Conservation (phyloP, 2,797 vertebrate genomes). For the Lutjanus campechanus region DNA sequence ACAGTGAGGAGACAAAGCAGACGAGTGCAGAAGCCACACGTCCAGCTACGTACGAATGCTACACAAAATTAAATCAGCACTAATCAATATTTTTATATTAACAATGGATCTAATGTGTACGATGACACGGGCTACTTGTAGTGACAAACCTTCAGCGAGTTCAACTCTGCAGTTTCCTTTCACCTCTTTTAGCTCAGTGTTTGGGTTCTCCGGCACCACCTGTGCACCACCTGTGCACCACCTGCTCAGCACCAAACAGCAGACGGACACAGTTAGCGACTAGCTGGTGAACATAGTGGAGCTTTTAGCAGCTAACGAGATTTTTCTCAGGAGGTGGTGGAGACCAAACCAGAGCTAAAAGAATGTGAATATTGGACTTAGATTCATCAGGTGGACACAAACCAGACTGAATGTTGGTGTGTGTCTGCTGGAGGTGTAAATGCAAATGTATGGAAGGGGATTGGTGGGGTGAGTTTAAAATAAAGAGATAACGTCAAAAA, state of each 20-base stretch:
- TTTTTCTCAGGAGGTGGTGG: not conserved
- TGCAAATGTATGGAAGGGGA: too few species aligned
- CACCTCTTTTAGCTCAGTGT: constrained; percentile 3
- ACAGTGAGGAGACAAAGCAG: constrained; percentile 36
- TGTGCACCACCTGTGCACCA: not conserved
- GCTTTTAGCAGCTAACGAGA: not conserved
- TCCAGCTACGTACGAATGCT: not conserved
- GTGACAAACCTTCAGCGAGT: not conserved
- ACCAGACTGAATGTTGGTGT: not conserved
- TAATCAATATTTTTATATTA: constrained; percentile 24
- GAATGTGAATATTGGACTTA: not conserved
- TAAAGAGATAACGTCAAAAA: too few species aligned
- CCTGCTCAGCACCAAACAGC: not conserved
- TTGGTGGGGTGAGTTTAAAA: too few species aligned
- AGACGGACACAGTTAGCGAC: not conserved
- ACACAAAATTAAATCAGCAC: not conserved
- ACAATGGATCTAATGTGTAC: constrained; percentile 14
- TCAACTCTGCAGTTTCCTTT: not conserved
- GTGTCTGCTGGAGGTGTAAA: not conserved
- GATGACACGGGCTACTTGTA: not conserved
- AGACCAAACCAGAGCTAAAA: not conserved
- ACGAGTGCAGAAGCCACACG: not conserved
- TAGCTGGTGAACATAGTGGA: not conserved
- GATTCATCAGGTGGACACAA: not conserved
- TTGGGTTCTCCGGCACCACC: not conserved